Conservation (phyloP, 2,888 invertebrate species). For the Anticlea derivata region DNA sequence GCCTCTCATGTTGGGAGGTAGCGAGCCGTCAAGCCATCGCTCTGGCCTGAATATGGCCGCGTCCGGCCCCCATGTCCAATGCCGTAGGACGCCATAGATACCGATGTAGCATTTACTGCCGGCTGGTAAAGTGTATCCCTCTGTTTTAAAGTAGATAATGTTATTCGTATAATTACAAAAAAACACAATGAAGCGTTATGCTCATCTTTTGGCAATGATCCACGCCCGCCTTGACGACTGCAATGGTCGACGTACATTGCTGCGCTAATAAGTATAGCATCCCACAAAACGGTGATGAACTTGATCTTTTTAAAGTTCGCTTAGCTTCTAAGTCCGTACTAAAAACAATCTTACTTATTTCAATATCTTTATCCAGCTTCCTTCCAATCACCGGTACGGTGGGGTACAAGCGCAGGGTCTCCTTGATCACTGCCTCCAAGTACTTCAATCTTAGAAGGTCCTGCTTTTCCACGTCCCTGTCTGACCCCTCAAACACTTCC, state of each 20-base stretch:
- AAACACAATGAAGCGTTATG: too few relatives aligned
- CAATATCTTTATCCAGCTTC: constrained; percentile 17
- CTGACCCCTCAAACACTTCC: constrained; percentile 27
- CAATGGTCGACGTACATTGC: too few relatives aligned
- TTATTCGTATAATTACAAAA: too few relatives aligned
- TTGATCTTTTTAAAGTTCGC: too few relatives aligned
- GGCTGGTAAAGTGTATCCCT: constrained; percentile 21
- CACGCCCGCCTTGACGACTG: too few relatives aligned
- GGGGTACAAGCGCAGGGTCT: constrained; percentile 31
- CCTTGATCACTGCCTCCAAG: constrained; percentile 38
- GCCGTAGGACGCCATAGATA: constrained; percentile 45
- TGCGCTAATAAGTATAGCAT: too few relatives aligned
- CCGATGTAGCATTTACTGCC: constrained; percentile 45
- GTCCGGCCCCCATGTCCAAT: constrained; percentile 53
- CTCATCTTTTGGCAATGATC: too few relatives aligned
- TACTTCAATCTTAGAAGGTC: constrained; percentile 33
- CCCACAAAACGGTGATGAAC: too few relatives aligned
- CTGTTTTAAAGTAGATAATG: too few relatives aligned
- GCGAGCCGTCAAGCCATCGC: constrained; percentile 48
- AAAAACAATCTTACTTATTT: constrained; percentile 34
- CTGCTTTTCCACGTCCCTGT: constrained; percentile 33
- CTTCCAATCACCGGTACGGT: constrained; percentile 14
- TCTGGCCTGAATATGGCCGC: constrained; percentile 49
- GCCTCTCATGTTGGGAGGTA: not conserved
- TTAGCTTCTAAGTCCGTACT: too few relatives aligned